Conservation (phyloP, 2,888 invertebrate genomes). For the Hydrotaea diabolus region DNA sequence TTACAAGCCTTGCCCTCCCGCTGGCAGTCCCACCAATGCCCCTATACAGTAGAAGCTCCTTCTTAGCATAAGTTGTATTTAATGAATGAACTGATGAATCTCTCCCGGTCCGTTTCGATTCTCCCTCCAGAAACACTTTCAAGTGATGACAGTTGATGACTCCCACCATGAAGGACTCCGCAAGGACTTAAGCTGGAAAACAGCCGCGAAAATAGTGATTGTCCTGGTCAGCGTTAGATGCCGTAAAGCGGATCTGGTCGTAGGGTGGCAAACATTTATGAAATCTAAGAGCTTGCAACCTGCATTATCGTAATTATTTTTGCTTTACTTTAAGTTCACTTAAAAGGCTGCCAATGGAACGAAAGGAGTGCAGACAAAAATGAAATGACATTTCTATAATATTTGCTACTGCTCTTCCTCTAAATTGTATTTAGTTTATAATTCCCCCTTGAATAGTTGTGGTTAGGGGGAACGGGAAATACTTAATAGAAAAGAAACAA, state of each 20-base stretch:
- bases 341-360: slow-evolving; percentile 30
- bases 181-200: slow-evolving; percentile 7
- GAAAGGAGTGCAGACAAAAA: not conserved
- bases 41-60: not conserved
- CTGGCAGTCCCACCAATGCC: not conserved
- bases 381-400: not conserved
- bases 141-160: slow-evolving; percentile 32
- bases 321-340: slow-evolving; percentile 60
- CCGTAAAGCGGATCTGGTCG: not conserved
- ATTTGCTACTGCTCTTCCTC: too few relatives aligned
- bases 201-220: slow-evolving; percentile 28
- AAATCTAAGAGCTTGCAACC: slow-evolving; percentile 24
- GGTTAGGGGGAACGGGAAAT: too few relatives aligned
- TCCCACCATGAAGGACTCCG: slow-evolving; percentile 22
- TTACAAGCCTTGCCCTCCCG: slow-evolving; percentile 25
- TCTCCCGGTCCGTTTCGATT: not conserved
- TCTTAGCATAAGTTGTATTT: not conserved
- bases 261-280: slow-evolving; percentile 29
- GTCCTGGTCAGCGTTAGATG: not conserved
- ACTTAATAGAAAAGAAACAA: too few relatives aligned
- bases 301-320: slow-evolving; percentile 38
- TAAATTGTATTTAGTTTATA: not conserved
- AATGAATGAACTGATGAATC: slow-evolving; percentile 16
- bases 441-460: not conserved
- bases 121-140: not conserved